These are phyloP conservation scores for Oscheius sp. DNA, from an alignment of 1,140 invertebrate genomes.

Conservation along the genomic window DNA sequence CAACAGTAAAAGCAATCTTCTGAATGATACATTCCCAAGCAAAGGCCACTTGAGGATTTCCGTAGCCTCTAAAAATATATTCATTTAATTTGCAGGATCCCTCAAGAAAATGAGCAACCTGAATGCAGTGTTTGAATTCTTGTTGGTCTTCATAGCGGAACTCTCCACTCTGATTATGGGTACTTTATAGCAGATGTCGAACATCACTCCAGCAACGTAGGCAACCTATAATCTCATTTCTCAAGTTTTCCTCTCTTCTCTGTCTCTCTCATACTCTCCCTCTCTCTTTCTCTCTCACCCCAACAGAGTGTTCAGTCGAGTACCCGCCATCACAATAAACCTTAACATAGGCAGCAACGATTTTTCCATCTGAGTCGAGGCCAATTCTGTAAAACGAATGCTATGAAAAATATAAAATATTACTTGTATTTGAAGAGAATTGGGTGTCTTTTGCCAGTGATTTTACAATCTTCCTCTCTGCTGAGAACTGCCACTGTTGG, in stretches of 20 bases:
- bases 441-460: constrained; percentile 42
- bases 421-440: constrained; percentile 37
- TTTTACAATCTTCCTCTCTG: constrained; percentile 36
- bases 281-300: constrained; percentile 30
- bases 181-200: constrained; percentile 60
- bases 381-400: constrained; percentile 32
- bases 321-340: constrained; percentile 35
- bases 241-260: no score
- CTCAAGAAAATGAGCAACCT: not conserved
- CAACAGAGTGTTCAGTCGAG: constrained; percentile 19
- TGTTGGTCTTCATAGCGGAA: constrained; percentile 62
- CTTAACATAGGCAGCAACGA: constrained; percentile 28
- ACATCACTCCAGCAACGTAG: not conserved
- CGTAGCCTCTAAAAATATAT: constrained; percentile 61
- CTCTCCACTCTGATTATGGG: constrained; percentile 56
- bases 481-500: constrained; percentile 28
- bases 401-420: no score
- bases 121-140: constrained; percentile 64
- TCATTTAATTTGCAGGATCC: not conserved
- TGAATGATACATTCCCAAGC: constrained; percentile 59
- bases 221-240: constrained; percentile 6
- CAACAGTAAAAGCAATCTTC: constrained; percentile 55
- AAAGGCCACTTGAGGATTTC: constrained; percentile 62
- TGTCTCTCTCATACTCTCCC: no score
- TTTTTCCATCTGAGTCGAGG: constrained; percentile 25